phyloP scores from a whole-genome alignment of 2,888 invertebrate species.

The Idaea aversata region DNA sequence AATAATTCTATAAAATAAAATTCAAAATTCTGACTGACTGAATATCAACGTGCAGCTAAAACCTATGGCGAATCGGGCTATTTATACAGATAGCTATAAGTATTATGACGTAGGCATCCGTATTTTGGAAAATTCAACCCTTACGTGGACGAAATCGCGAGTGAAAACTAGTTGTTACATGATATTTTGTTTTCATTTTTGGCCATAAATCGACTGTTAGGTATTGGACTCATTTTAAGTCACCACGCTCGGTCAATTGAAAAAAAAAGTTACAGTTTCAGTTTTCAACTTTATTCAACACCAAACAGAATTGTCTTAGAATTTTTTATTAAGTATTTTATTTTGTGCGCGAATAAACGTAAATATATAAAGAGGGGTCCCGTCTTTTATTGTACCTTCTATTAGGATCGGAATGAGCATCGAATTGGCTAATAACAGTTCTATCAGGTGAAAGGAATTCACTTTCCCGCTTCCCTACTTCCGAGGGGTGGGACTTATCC shows the following conservation, averaged over 20 bases:
- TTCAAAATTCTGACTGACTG: no score
- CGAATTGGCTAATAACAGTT: constrained; percentile 79
- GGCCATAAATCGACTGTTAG: no score
- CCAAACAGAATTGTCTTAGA: constrained; percentile 63
- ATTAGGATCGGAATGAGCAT: constrained; percentile 76
- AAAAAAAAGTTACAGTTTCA: constrained; percentile 3
- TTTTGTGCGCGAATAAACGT: constrained; percentile 62
- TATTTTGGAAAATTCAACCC: no score
- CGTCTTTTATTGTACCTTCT: constrained; percentile 72
- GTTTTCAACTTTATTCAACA: constrained; percentile 30
- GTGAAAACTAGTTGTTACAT: no score
- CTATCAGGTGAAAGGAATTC: constrained; percentile 80
- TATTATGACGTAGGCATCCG: no score
- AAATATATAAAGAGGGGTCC: constrained; percentile 64
- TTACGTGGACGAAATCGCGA: no score
- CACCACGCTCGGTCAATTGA: constrained; percentile 6
- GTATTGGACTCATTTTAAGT: neutral
- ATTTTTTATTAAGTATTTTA: constrained; percentile 57
- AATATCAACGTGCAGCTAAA: no score
- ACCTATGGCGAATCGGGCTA: no score
- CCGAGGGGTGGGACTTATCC: constrained; percentile 38
- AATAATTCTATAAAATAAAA: no score
- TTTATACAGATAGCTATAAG: no score
- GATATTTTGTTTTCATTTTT: no score
- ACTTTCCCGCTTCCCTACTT: constrained; percentile 54